Evolutionary conservation across 2,888 invertebrate species (phyloP).

Genomic region (Heliconius cydno): DNA sequence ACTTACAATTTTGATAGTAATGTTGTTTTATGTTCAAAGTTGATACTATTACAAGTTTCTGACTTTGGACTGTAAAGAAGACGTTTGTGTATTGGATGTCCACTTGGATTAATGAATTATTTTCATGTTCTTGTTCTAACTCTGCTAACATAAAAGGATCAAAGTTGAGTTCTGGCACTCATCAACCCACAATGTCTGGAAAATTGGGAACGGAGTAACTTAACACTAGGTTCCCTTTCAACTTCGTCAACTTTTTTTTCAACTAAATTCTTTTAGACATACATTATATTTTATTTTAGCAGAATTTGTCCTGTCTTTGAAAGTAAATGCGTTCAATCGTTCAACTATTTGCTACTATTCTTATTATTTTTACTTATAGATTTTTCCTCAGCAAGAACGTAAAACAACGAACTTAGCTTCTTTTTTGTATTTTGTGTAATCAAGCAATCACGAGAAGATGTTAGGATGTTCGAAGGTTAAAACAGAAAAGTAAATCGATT

Average conservation of each 20-base stretch:
- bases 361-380: not conserved
- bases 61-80: not conserved
- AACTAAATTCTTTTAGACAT: too few species aligned
- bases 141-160: not conserved
- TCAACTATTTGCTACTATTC: not conserved
- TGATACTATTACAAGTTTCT: not conserved
- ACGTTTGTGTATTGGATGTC: not conserved
- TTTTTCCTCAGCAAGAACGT: not conserved
- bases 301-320: too few species aligned
- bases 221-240: not conserved
- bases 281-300: not conserved
- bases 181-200: not conserved
- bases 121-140: not conserved
- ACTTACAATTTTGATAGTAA: not conserved
- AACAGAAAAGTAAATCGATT: slow-evolving; percentile 49
- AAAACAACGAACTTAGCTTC: not conserved
- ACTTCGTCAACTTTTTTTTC: too few species aligned
- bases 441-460: slow-evolving; percentile 27
- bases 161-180: too few species aligned
- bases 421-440: slow-evolving; percentile 20
- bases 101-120: accelerated
- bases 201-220: not conserved
- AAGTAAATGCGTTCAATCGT: too few species aligned
- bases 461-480: slow-evolving; percentile 33
- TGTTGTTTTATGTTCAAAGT: not conserved